These are phyloP conservation scores for Nannobrachium achirus DNA, from an alignment of 2,113 vertebrate species.

Conservation along the genomic window DNA sequence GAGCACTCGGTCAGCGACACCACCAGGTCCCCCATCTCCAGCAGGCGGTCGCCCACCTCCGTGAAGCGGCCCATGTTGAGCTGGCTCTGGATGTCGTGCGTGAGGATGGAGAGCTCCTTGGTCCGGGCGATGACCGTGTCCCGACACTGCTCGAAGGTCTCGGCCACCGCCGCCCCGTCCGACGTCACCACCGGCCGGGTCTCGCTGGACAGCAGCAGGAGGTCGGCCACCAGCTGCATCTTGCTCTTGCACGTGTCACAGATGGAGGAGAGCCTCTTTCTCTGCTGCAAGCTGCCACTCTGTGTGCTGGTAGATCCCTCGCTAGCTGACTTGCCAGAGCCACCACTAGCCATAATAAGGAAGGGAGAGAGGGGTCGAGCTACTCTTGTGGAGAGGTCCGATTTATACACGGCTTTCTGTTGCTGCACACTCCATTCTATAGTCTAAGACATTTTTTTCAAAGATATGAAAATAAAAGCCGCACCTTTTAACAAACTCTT, in stretches of 20 bases:
- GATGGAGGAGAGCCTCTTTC: constrained; percentile 89
- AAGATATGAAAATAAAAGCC: constrained; percentile 39
- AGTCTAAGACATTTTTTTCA: constrained; percentile 63
- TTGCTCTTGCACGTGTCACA: constrained; percentile 95
- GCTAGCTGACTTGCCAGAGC: constrained; percentile 88
- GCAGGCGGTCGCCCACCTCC: constrained; percentile 91
- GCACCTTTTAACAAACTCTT: constrained; percentile 36
- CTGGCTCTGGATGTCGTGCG: constrained; percentile 97
- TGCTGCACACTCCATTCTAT: constrained; percentile 54
- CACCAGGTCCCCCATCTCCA: constrained; percentile 94
- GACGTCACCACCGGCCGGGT: constrained; percentile 88
- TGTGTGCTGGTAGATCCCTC: constrained; percentile 81
- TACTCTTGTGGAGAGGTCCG: constrained; percentile 44
- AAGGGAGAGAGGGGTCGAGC: constrained; percentile 57
- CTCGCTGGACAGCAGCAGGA: constrained; percentile 96
- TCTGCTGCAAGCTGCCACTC: constrained; percentile 82
- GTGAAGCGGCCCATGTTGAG: constrained; percentile 97
- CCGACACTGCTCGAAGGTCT: constrained; percentile 96
- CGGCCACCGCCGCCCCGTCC: constrained; percentile 85
- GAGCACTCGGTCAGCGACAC: constrained; percentile 95
- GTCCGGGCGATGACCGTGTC: constrained; percentile 97
- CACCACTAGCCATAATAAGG: constrained; percentile 91
- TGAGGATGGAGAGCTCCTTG: constrained; percentile 97
- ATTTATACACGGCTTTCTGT: constrained; percentile 53
- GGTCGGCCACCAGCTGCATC: constrained; percentile 98